These are phyloP conservation scores for Galbula dea DNA, from an alignment of 2,113 vertebrate genomes.

Conservation along the genomic window DNA sequence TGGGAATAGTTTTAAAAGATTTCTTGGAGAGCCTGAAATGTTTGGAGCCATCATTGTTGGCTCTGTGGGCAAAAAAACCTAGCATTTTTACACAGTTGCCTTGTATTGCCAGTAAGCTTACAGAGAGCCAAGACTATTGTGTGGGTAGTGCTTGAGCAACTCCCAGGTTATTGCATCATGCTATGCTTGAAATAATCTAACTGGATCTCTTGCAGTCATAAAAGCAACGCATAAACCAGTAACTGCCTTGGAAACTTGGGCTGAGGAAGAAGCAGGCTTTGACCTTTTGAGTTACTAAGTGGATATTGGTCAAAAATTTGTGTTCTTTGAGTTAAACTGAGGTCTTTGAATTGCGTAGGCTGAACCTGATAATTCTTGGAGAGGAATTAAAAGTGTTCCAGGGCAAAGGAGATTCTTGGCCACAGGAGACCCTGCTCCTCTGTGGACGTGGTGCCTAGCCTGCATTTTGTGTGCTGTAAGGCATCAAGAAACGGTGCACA, in stretches of 20 bases:
- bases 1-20: neutral
- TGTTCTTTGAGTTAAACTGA: neutral
- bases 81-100: neutral
- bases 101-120: neutral
- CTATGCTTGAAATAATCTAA: neutral
- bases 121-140: neutral
- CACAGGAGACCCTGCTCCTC: neutral
- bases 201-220: neutral
- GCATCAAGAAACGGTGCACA: neutral
- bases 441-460: neutral
- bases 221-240: neutral
- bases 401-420: neutral
- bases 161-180: neutral
- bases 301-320: neutral
- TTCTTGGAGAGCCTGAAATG: neutral
- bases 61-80: neutral
- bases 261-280: neutral
- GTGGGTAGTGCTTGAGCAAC: neutral
- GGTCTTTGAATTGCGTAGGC: neutral
- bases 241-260: neutral
- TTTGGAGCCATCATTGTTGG: neutral
- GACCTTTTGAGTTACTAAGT: neutral
- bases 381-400: neutral
- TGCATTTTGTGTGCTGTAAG: neutral
- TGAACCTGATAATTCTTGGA: neutral